Evolutionary conservation across 2,888 invertebrate species (phyloP), one percentile per base, ranked within the genome.

Genomic region (Trachelus stipa): DNA sequence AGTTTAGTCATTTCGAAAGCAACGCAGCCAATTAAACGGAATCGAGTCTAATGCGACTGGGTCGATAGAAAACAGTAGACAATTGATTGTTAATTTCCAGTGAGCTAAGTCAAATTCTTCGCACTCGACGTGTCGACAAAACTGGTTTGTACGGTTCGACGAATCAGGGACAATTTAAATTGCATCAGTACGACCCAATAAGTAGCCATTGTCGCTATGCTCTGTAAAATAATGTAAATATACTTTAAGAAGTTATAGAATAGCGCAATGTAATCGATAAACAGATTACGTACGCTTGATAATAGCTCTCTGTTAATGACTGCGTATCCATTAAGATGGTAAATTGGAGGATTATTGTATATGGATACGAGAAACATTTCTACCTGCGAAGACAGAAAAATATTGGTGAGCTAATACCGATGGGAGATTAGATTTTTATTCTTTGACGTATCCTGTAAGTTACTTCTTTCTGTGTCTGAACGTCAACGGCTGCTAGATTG

Each of bases 361-460:
- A 95, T 95, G 0, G 95, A 95, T 9, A 95, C 94, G 37, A 96
- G 91, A 86, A 96, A 95, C 95, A 96, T 95, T 87, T 95, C 94
- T 30, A 79, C 79, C 79, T 79, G 73, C 4, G 40, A 74, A 12
- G 2, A 15, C 69, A 15, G 35, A 15, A 76, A 73, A 33, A 15
- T 11, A 35, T 9, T 56, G 23, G 9, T 23, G 23, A 56, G 6
- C 1, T 1, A 4, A 37, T 56, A 40, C 6, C 2, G 9, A 56
- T 23, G 23, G 23, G 56, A 56, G 9, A 9, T 56, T 15, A 23
- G 23, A 9, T 56, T 23, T 56, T 56, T 2, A 56, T 2, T 23
- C 23, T 9, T 1, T 9, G 2, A 15, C 9, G 2, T 23, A 56
- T 56, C 9, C 71, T 31, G 71, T 31, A 23, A 30, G 37, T 79